Percentiles rank a stretch among this genome's conserved stretches.
These are phyloP conservation scores for Papilio glaucus DNA, from an alignment of 1,140 invertebrate species.

Conservation along the genomic window DNA sequence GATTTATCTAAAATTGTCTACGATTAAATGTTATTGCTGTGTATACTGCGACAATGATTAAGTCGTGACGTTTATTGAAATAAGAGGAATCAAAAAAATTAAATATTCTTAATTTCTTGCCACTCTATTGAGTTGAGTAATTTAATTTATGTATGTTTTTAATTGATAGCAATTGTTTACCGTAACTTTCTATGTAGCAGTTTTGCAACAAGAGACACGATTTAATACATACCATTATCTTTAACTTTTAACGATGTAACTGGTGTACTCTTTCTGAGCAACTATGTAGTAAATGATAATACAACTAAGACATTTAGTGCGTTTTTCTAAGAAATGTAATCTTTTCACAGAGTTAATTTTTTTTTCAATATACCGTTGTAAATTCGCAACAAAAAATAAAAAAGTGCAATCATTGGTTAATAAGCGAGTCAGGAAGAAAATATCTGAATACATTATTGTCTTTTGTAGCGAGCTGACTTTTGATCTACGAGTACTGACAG, in stretches of 20 bases:
- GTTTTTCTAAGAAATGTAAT: not conserved
- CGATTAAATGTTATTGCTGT: no score
- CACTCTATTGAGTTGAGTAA: no score
- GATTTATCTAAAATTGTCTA: no score
- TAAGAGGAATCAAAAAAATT: no score
- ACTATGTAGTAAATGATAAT: not conserved
- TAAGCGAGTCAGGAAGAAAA: not conserved
- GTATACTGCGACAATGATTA: no score
- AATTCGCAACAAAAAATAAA: not conserved
- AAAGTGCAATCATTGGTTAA: not conserved
- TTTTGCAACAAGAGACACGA: conserved; percentile 14
- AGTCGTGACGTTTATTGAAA: no score
- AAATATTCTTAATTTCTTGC: no score
- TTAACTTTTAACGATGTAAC: not conserved
- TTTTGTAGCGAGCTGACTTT: not conserved
- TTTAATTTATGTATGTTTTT: no score
- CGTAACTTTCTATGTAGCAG: not conserved
- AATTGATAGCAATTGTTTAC: not conserved
- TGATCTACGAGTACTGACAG: no score
- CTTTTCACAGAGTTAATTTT: not conserved
- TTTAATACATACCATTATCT: conserved; percentile 11
- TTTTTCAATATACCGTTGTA: not conserved
- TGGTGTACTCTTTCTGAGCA: not conserved
- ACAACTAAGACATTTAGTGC: not conserved
- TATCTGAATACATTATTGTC: not conserved